These are phyloP conservation scores for Gymnoscelis rufifasciata DNA, from an alignment of 2,888 invertebrate genomes.

Conservation along the genomic window DNA sequence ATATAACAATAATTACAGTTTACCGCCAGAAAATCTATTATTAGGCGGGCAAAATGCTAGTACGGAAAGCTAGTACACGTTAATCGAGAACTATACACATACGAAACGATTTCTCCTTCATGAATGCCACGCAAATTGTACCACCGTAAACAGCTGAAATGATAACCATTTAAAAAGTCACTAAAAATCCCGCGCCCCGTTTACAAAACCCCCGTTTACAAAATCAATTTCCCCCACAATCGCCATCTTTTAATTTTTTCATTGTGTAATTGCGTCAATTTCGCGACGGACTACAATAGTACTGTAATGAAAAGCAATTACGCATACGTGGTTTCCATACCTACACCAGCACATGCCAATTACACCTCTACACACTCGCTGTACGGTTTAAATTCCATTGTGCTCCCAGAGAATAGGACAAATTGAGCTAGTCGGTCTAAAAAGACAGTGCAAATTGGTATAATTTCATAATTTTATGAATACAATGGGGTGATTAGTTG, in stretches of 20 bases:
- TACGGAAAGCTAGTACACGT: too few relatives aligned
- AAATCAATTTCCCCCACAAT: slow-evolving; percentile 18
- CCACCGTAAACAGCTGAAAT: too few relatives aligned
- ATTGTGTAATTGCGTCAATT: slow-evolving; percentile 74
- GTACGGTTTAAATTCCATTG: slow-evolving; percentile 28
- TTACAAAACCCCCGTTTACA: not conserved
- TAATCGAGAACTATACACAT: too few relatives aligned
- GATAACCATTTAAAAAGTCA: too few relatives aligned
- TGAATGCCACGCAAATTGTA: not conserved
- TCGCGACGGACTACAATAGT: slow-evolving; percentile 59
- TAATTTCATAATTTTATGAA: slow-evolving; percentile 69
- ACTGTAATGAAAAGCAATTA: slow-evolving; percentile 77
- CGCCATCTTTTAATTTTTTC: slow-evolving; percentile 67
- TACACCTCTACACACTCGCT: slow-evolving; percentile 31
- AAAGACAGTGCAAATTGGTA: slow-evolving; percentile 72
- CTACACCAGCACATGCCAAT: slow-evolving; percentile 30
- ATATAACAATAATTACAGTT: too few relatives aligned
- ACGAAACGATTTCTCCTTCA: too few relatives aligned
- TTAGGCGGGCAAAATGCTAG: too few relatives aligned
- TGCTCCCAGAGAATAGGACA: slow-evolving; percentile 60
- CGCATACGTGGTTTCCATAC: slow-evolving; percentile 72
- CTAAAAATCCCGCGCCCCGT: not conserved
- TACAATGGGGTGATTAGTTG: slow-evolving; percentile 26
- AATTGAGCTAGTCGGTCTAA: slow-evolving; percentile 67
- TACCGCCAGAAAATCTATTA: too few relatives aligned